Evolutionary conservation across 2,888 invertebrate species (phyloP).

Genomic region (Latheticus oryzae): DNA sequence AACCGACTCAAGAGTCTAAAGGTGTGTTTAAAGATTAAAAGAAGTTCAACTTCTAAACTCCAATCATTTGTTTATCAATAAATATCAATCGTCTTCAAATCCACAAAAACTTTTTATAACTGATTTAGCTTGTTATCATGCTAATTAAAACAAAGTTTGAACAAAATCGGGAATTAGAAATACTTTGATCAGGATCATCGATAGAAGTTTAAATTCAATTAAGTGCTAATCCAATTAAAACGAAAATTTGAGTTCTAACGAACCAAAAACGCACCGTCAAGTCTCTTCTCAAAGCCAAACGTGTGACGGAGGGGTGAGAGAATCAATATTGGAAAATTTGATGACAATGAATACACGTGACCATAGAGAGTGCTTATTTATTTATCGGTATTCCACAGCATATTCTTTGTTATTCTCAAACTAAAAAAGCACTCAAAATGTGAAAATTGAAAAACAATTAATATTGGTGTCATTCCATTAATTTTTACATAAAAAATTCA

Average conservation of each 20-base stretch:
- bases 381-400: constrained; percentile 1
- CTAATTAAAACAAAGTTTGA: too few species aligned
- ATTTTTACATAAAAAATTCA: too few species aligned
- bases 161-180: constrained; percentile 10
- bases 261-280: constrained; percentile 21
- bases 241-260: not conserved
- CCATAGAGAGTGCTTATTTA: not conserved
- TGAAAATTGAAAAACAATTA: too few species aligned
- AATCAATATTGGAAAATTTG: constrained; percentile 22
- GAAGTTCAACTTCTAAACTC: too few species aligned
- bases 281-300: too few species aligned
- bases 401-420: not conserved
- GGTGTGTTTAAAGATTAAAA: too few species aligned
- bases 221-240: constrained; percentile 26
- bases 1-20: constrained; percentile 8
- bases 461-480: too few species aligned
- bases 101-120: too few species aligned
- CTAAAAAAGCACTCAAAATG: too few species aligned
- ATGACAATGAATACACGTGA: constrained; percentile 7
- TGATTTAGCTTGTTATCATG: too few species aligned
- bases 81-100: too few species aligned
- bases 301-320: not conserved
- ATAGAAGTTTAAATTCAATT: constrained; percentile 26
- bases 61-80: too few species aligned
- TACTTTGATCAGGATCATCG: constrained; percentile 26